Percentiles rank a stretch among this genome's conserved stretches.
phyloP scores from a whole-genome alignment of 2,888 invertebrate species.

The Hemaris fuciformis region DNA sequence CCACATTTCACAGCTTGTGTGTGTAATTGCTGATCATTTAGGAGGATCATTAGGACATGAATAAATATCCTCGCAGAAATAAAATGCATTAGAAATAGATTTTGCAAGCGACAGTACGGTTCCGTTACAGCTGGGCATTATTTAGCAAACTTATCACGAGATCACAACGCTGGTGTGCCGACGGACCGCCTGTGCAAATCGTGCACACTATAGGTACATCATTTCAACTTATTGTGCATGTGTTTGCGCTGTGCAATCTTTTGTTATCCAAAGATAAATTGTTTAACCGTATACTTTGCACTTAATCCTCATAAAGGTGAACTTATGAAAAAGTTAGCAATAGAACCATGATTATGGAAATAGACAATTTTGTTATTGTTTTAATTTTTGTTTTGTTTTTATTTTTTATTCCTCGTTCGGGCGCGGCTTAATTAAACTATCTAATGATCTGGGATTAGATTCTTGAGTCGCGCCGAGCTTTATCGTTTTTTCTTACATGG shows the following conservation, averaged over 20 bases:
- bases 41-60: too few species aligned
- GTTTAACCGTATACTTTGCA: not conserved
- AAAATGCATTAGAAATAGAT: not conserved
- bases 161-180: slow-evolving; percentile 28
- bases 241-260: not conserved
- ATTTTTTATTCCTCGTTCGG: too few species aligned
- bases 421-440: too few species aligned
- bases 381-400: too few species aligned
- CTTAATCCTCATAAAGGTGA: not conserved
- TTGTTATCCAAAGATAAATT: not conserved
- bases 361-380: not conserved
- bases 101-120: not conserved
- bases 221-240: not conserved
- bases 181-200: slow-evolving; percentile 19
- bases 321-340: not conserved
- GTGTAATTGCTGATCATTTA: too few species aligned
- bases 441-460: too few species aligned
- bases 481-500: too few species aligned
- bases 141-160: slow-evolving; percentile 40
- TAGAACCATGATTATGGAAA: not conserved
- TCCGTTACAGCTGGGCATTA: slow-evolving; percentile 27
- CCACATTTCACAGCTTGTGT: too few species aligned
- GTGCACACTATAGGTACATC: slow-evolving; percentile 18
- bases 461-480: too few species aligned
- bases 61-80: not conserved